Evolutionary conservation across 2,888 invertebrate genomes (phyloP).

Genomic region (Habrosyne pyritoides): DNA sequence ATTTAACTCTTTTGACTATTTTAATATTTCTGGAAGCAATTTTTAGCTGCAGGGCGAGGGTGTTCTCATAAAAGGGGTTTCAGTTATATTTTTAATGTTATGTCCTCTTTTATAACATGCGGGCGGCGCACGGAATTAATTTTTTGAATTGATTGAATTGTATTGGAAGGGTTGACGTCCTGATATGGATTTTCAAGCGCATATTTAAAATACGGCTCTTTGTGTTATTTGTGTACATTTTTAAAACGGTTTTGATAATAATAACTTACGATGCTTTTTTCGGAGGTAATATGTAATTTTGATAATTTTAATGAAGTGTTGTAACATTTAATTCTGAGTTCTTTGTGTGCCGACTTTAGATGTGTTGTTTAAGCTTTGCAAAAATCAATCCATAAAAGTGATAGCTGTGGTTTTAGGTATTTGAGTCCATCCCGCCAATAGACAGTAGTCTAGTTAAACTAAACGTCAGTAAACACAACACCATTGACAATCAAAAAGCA

Average conservation of each 20-base stretch:
- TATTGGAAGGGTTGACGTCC: slow-evolving; percentile 38
- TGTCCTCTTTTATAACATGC: slow-evolving; percentile 53
- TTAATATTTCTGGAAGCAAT: slow-evolving; percentile 79
- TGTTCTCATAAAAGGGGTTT: slow-evolving; percentile 62
- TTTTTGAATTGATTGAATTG: slow-evolving; percentile 54
- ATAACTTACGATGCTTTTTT: too few species aligned
- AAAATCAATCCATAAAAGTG: too few species aligned
- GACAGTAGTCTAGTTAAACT: too few species aligned
- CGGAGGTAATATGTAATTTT: too few species aligned
- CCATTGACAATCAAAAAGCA: background rate
- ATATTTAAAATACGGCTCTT: background rate
- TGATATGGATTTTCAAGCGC: slow-evolving; percentile 1
- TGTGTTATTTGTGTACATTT: background rate
- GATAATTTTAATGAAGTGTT: too few species aligned
- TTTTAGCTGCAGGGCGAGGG: slow-evolving; percentile 74
- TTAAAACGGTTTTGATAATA: background rate
- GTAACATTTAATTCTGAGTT: too few species aligned
- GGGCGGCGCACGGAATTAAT: slow-evolving; percentile 62
- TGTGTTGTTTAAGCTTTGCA: too few species aligned
- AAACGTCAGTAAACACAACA: background rate
- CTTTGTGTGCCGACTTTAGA: too few species aligned
- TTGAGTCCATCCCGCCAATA: too few species aligned
- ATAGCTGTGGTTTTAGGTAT: too few species aligned
- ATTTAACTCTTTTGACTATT: slow-evolving; percentile 83
- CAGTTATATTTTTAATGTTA: slow-evolving; percentile 54